Base-by-base conservation (phyloP, 2,797 vertebrate species). In the Peromyscus attwateri region DNA sequence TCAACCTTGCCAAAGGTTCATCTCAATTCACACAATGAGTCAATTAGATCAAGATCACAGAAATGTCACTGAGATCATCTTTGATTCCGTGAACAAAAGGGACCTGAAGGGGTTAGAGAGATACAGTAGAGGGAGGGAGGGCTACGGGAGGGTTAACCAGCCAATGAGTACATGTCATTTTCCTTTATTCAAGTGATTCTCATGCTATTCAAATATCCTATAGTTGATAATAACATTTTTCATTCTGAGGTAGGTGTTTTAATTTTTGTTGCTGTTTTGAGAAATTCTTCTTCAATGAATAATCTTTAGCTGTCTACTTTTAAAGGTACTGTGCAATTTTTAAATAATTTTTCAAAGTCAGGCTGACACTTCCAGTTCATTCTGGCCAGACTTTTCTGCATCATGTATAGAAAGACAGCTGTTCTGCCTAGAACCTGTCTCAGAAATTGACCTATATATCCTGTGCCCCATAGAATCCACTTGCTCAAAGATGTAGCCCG, bases 381-480 rank as follows among this genome's bases (percentile, higher is more conserved):
- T 96, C 92, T 96, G 91, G 25, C 27, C 84, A 6, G 87, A 43
- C 7, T 89, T 91, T 93, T 97, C 95, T 0, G 90, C 60, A 81
- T 88, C 14, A 10, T 68, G 89, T 66, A 46, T 34, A 62, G 85
- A 91, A 93, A 94, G 88, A 31, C 6, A 83, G 49, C 46, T 90
- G 68, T 23, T 93, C 52, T 6, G 60, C 23, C 37, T 96, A 87
- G 92, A 75, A 27, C 23, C 70, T 9, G 75, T 19, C 49, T 55
- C 82, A 11, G 97, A 96, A 89, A 95, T 6, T 0, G 95, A 92
- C 16, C 96, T 68, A 62, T 98, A 98, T 6, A 98, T 1, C 19
- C 10, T 97, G 96, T 98, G 98, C 46, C 98, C 98, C 0, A 37
- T 84, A 68, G 93, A 43, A 90, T 98, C 93, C 0, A 29, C 90